These are phyloP conservation scores for Cheilosia vulpina DNA, from an alignment of 2,888 invertebrate species.

Conservation along the genomic window DNA sequence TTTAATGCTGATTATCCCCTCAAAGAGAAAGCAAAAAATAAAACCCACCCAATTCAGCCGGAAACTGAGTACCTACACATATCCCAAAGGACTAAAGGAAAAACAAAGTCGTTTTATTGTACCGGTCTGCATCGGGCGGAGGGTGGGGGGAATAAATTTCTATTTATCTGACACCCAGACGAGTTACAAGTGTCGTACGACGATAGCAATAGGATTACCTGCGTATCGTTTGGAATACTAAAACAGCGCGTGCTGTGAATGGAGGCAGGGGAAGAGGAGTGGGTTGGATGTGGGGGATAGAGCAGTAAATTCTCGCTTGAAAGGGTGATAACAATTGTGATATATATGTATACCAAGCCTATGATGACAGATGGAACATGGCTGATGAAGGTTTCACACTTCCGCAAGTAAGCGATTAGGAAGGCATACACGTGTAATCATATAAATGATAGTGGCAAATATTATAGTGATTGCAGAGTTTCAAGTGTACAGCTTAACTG, in stretches of 20 bases:
- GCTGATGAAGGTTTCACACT: constrained; percentile 31
- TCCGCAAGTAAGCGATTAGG: constrained; percentile 29
- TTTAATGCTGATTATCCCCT: constrained; percentile 15
- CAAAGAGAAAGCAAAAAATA: neutral
- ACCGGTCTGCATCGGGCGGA: neutral
- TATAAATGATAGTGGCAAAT: constrained; percentile 18
- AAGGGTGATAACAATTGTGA: constrained; percentile 47
- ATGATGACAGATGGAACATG: constrained; percentile 47
- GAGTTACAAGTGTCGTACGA: constrained; percentile 68
- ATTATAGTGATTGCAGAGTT: neutral
- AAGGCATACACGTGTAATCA: constrained; percentile 48
- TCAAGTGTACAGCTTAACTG: too few relatives aligned
- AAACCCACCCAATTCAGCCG: neutral
- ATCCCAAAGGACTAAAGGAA: constrained; percentile 8
- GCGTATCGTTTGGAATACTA: constrained; percentile 59
- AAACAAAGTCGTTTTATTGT: neutral
- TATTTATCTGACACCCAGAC: constrained; percentile 65
- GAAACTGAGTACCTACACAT: neutral
- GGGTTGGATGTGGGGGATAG: neutral
- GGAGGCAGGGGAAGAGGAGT: constrained; percentile 20
- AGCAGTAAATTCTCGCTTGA: constrained; percentile 46
- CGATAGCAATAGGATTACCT: constrained; percentile 67
- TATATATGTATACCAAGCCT: constrained; percentile 23
- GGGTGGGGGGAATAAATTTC: constrained; percentile 36
- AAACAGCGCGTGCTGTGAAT: constrained; percentile 44